These are phyloP conservation scores for Alca torda DNA, from an alignment of 2,797 vertebrate genomes.

Conservation along the genomic window DNA sequence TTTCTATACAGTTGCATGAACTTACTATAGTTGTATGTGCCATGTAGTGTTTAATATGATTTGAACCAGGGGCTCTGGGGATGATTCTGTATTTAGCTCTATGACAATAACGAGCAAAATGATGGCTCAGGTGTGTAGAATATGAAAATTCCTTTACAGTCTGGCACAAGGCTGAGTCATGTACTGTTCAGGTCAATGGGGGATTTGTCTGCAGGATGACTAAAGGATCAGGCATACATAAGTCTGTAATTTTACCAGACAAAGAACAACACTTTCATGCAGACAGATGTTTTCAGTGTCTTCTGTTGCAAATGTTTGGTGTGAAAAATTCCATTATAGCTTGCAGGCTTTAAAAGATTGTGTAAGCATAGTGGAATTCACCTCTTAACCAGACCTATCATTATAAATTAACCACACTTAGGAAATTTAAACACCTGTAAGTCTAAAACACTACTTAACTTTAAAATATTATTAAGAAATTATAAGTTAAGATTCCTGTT, in stretches of 20 bases:
- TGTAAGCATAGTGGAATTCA: slow-evolving; percentile 59
- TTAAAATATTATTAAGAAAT: slow-evolving; percentile 60
- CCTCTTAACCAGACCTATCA: slow-evolving; percentile 51
- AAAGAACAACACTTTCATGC: not conserved
- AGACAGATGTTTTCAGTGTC: slow-evolving; percentile 3
- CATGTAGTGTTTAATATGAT: not conserved
- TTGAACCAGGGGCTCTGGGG: not conserved
- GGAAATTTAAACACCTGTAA: slow-evolving; percentile 66
- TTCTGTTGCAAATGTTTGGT: not conserved
- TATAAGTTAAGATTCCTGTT: slow-evolving; percentile 64
- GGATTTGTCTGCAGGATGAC: not conserved
- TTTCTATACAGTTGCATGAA: not conserved
- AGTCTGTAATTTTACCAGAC: slow-evolving; percentile 7
- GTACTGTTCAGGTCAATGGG: not conserved
- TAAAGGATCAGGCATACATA: not conserved
- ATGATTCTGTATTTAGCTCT: not conserved
- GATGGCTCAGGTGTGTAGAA: not conserved
- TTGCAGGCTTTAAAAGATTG: slow-evolving; percentile 48
- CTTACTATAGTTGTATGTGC: not conserved
- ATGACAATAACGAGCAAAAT: not conserved
- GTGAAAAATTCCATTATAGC: slow-evolving; percentile 38
- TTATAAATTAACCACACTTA: slow-evolving; percentile 62
- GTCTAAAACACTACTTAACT: slow-evolving; percentile 50
- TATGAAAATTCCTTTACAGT: not conserved
- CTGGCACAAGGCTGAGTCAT: not conserved